These are phyloP conservation scores for Dicaeum eximium DNA, from an alignment of 2,113 vertebrate genomes.

Conservation along the genomic window DNA sequence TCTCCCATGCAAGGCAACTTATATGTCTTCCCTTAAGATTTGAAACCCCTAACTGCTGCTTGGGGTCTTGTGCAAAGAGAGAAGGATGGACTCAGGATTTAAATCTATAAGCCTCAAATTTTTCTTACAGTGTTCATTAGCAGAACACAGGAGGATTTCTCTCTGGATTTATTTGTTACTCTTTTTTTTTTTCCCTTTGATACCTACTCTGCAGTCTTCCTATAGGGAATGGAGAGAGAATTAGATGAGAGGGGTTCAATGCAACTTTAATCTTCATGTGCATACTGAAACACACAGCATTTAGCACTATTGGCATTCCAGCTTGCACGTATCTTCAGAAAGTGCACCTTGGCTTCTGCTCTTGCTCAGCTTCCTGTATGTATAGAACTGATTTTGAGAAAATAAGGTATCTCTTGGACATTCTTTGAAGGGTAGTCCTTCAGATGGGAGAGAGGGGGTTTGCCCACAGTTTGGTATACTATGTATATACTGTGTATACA, in stretches of 20 bases:
- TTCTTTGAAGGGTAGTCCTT: not conserved
- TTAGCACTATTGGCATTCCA: not conserved
- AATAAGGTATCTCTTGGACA: not conserved
- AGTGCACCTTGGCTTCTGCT: not conserved
- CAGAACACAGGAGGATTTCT: not conserved
- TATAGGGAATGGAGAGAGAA: not conserved
- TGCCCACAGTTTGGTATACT: not conserved
- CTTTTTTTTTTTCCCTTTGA: not conserved
- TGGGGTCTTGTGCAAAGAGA: not conserved
- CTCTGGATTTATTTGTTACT: not conserved
- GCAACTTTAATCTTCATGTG: not conserved
- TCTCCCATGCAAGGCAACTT: not conserved
- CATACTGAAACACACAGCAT: not conserved
- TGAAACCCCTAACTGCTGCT: not conserved
- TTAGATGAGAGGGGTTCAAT: not conserved
- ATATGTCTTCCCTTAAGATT: not conserved
- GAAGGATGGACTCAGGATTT: not conserved
- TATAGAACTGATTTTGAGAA: not conserved
- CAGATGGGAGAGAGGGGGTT: not conserved
- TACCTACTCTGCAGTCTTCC: not conserved
- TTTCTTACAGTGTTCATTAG: not conserved
- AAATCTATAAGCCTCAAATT: not conserved
- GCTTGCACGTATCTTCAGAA: not conserved
- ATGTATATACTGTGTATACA: accelerated
- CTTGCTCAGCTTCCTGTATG: not conserved